These are phyloP conservation scores for Scomber scombrus DNA, from an alignment of 2,113 vertebrate genomes.

Conservation along the genomic window DNA sequence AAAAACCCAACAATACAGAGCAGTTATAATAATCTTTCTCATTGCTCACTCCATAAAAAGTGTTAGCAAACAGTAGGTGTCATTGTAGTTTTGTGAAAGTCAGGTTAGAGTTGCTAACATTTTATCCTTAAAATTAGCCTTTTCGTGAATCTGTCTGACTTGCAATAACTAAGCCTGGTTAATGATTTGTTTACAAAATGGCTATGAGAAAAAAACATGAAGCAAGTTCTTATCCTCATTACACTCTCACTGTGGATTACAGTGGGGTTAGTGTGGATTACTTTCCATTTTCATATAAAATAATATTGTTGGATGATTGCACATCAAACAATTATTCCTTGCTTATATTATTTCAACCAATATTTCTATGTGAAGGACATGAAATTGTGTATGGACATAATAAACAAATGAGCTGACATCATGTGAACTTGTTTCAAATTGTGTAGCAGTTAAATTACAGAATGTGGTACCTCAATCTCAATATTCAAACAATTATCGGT, in stretches of 20 bases:
- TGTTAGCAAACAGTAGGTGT: too few species aligned
- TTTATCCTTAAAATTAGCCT: background rate
- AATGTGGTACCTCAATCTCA: background rate
- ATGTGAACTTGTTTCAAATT: too few species aligned
- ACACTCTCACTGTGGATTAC: background rate
- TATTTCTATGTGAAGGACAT: too few species aligned
- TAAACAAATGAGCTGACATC: too few species aligned
- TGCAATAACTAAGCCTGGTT: background rate
- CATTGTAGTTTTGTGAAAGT: too few species aligned
- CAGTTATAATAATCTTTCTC: too few species aligned
- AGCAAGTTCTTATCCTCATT: background rate
- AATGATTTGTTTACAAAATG: background rate
- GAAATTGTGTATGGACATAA: too few species aligned
- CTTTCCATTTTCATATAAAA: background rate
- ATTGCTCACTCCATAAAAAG: background rate
- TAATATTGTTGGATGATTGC: background rate
- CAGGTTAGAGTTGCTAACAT: background rate
- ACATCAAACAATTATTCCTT: too few species aligned
- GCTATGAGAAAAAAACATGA: background rate
- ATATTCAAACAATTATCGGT: background rate
- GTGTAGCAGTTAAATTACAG: background rate
- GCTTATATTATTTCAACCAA: too few species aligned
- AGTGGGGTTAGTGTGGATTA: too few species aligned
- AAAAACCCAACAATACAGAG: too few species aligned
- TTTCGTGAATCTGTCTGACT: background rate